phyloP scores from a whole-genome alignment of 1,140 invertebrate genomes.

The Metopolophium dirhodum region DNA sequence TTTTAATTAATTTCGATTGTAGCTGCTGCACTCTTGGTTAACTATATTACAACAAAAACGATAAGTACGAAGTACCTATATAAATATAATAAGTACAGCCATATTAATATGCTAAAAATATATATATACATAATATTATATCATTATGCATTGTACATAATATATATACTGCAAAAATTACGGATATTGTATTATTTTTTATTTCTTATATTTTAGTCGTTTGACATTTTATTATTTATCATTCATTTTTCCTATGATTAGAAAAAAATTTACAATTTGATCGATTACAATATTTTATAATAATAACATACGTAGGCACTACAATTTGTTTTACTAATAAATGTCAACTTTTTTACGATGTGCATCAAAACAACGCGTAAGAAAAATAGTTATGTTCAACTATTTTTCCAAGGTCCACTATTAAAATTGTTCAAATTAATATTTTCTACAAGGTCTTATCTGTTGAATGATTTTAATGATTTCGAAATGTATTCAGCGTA shows the following conservation, averaged over 20 bases:
- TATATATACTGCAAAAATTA: neutral
- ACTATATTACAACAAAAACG: neutral
- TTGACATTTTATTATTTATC: neutral
- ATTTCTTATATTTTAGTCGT: neutral
- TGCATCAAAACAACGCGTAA: neutral
- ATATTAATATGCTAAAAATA: too few relatives aligned
- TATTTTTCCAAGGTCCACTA: neutral
- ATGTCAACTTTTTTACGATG: neutral
- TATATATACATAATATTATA: too few relatives aligned
- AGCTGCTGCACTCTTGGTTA: neutral
- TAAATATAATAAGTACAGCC: neutral
- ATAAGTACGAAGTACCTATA: neutral
- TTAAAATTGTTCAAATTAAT: neutral
- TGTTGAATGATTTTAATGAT: neutral
- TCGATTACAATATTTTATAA: neutral
- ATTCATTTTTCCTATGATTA: neutral
- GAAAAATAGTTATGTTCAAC: neutral
- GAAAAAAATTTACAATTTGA: neutral
- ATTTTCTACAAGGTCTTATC: neutral
- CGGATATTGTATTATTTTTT: neutral
- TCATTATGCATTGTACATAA: neutral
- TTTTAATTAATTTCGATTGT: slow-evolving; percentile 9
- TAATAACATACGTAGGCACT: neutral
- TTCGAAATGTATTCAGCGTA: neutral
- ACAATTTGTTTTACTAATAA: neutral